Evolutionary conservation across 2,113 vertebrate genomes (phyloP), one percentile per base, ranked within the genome.

Genomic region (Propithecus coquereli): DNA sequence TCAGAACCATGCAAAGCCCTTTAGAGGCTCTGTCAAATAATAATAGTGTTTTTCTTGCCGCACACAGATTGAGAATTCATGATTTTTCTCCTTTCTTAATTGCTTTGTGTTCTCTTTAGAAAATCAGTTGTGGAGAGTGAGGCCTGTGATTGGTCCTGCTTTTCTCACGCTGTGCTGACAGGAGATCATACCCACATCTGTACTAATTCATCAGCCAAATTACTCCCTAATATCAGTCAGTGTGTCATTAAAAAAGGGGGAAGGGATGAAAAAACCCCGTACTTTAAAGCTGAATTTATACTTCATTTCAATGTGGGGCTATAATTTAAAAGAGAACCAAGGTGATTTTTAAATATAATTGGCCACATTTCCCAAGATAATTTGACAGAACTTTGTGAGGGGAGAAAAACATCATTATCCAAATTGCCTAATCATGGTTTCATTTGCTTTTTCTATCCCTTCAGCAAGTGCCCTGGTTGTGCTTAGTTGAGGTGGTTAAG

Each of bases 251-350:
- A 81, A 74, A 86, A 70, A 63, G 6, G 77, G 12, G 3, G 9
- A 63, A 77, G 22, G 14, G 34, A 12, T 14, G 13, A 63, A 61
- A 81, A 88, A 74, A 71, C 23, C 34, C 32, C 74, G 4, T 80
- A 94, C 92, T 96, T 96, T 87, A 91, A 91, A 93, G 76, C 10
- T 82, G 57, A 96, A 92, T 96, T 93, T 96, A 85, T 97, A 93
- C 93, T 95, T 94, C 59, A 95, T 14, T 92, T 93, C 32, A 65
- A 74, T 63, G 81, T 57, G 13, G 70, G 66, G 18, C 40, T 87
- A 85, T 95, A 90, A 97, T 90, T 96, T 97, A 37, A 96, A 97
- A 95, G 87, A 91, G 76, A 97, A 65, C 71, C 12, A 94, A 90
- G 18, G 93, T 89, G 68, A 94, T 91, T 96, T 96, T 96, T 90